These are phyloP conservation scores for Drosophila acutilabella DNA, from an alignment of 2,888 invertebrate species.

Conservation along the genomic window DNA sequence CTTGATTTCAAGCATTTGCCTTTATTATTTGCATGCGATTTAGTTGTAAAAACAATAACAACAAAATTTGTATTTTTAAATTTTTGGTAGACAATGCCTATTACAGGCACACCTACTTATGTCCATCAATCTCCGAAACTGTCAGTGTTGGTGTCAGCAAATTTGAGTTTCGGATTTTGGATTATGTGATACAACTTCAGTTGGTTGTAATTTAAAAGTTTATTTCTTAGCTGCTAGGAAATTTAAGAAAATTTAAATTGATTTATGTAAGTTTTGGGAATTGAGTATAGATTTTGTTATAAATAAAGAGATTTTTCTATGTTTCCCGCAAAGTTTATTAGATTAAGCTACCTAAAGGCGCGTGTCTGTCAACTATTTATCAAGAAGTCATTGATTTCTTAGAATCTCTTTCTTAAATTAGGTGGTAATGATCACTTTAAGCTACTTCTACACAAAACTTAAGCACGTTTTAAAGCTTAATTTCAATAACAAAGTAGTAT, in stretches of 20 bases:
- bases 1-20: constrained; percentile 33
- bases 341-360: too few relatives aligned
- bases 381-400: too few relatives aligned
- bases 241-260: background rate
- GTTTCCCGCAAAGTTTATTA: too few relatives aligned
- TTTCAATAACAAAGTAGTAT: background rate
- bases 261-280: too few relatives aligned
- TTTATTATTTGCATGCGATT: constrained; percentile 68
- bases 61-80: background rate
- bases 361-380: too few relatives aligned
- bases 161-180: background rate
- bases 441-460: too few relatives aligned
- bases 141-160: background rate
- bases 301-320: too few relatives aligned
- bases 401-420: too few relatives aligned
- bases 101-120: constrained; percentile 33
- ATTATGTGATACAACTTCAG: background rate
- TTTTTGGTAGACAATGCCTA: constrained; percentile 1
- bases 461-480: background rate
- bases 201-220: background rate
- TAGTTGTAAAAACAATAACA: constrained; percentile 61
- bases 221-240: background rate
- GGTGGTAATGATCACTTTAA: too few relatives aligned
- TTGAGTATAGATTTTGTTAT: too few relatives aligned
- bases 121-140: background rate